Evolutionary conservation across 2,888 invertebrate species (phyloP), one percentile per base, ranked within the genome.

Genomic region (Diaprepes abbreviatus): DNA sequence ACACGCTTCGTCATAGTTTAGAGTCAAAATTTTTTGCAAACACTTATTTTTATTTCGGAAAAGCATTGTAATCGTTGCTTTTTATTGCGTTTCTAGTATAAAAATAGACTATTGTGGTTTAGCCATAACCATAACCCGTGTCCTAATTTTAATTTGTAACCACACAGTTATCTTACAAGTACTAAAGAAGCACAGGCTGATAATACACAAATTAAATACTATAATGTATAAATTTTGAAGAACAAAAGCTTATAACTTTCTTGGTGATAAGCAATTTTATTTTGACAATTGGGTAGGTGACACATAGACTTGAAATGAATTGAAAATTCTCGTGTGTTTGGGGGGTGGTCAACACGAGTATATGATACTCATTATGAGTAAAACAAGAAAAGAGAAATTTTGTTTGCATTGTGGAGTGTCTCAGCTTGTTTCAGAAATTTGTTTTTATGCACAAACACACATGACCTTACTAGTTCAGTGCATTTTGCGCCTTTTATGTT

Each of bases 1-100:
- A 75, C 85, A 85, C 21, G 84, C 84, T 70, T 84, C 84, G 75
- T 85, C 85, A 66, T 80, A 83, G 12, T 76, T 76, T 43, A 82
- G 77, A 43, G 77, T 73, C 4, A 80, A 79, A 52, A 75, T 71
- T 45, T 67, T 59, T 17, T 72, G 21, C 12, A 80, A 72, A 74
- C 82, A 82, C 72, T 81, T 80, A 31, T 75, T 72, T 50, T 70
- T 66, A 60, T 79, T 75, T 12, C 77, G 72, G 50, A 78, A 78
- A 28, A 78, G 71, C 78, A 78, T 78, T 60, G 62, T 73, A 17
- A 16, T 33, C 3, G 50, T 55, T 55, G 5, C n/a, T 2, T 9
- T 54, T 24, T 28, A 48, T 10, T 50, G 28, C 14, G 28, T 28
- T 28, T 45, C 24, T 24, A 24, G 48, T 28, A 28, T 14, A 31